These are phyloP conservation scores for Gavia stellata DNA, from an alignment of 2,113 vertebrate genomes.

Conservation along the genomic window DNA sequence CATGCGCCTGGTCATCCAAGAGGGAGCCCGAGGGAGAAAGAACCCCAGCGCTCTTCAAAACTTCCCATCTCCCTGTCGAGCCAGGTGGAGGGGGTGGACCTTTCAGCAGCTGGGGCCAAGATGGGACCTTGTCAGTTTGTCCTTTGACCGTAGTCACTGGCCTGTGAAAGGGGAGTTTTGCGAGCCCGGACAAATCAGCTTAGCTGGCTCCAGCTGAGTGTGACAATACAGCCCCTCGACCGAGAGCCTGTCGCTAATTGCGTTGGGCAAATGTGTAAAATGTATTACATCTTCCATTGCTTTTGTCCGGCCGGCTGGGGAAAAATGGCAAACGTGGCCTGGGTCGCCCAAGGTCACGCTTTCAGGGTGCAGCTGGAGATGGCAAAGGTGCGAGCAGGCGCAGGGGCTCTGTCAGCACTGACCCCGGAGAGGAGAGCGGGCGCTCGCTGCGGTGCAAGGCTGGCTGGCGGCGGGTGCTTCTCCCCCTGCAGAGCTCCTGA, in stretches of 20 bases:
- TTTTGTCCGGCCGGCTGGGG: neutral
- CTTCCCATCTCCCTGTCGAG: neutral
- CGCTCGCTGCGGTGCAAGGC: neutral
- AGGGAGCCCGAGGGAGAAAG: neutral
- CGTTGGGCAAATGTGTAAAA: neutral
- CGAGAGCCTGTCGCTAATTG: neutral
- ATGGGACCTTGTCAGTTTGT: neutral
- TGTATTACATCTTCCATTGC: neutral
- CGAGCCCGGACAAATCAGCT: neutral
- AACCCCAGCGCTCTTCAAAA: neutral
- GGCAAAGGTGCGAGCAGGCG: accelerated
- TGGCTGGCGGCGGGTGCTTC: neutral
- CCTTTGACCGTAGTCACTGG: slow-evolving; percentile 6
- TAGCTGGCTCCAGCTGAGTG: slow-evolving; percentile 43
- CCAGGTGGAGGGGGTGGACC: neutral
- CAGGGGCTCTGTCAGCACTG: accelerated
- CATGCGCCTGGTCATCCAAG: neutral
- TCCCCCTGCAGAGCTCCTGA: neutral
- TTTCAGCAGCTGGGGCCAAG: neutral
- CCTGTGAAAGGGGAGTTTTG: slow-evolving; percentile 18
- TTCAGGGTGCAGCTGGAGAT: accelerated
- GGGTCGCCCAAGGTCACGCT: neutral
- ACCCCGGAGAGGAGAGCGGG: accelerated
- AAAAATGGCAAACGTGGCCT: neutral
- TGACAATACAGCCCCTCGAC: neutral